phyloP scores from a whole-genome alignment of 2,797 vertebrate species.

The Varecia variegata region DNA sequence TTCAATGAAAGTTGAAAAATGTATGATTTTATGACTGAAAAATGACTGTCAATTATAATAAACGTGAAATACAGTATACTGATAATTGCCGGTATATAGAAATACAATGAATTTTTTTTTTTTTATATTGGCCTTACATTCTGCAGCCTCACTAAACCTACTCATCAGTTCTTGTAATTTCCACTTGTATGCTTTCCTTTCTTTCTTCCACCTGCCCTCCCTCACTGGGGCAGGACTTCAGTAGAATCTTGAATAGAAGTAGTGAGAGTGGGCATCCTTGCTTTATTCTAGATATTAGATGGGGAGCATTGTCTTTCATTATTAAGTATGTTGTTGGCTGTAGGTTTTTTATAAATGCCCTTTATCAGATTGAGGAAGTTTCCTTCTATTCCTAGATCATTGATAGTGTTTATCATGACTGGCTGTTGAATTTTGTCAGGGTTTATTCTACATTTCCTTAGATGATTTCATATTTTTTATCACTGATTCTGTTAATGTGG shows the following conservation, averaged over 20 bases:
- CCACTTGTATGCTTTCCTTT: not conserved
- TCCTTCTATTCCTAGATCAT: not conserved
- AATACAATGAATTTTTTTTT: not conserved
- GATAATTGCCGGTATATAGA: not conserved
- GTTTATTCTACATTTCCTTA: not conserved
- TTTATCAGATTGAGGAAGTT: not conserved
- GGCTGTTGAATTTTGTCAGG: not conserved
- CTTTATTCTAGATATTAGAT: not conserved
- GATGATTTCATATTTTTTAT: not conserved
- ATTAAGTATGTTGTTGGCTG: not conserved
- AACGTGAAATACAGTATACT: not conserved
- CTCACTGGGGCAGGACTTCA: not conserved
- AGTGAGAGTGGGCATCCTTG: not conserved
- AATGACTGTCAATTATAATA: not conserved
- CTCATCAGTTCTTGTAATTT: not conserved
- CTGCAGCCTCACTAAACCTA: not conserved
- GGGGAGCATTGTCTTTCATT: not conserved
- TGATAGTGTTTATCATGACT: not conserved
- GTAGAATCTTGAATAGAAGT: not conserved
- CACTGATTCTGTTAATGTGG: not conserved
- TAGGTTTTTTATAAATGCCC: not conserved
- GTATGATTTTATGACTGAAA: constrained; percentile 1
- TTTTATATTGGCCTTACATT: not conserved
- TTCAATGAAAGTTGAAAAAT: not conserved
- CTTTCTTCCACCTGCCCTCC: not conserved